Conservation (phyloP, 1,140 invertebrate genomes). For the Hydropsyche tenuis region DNA sequence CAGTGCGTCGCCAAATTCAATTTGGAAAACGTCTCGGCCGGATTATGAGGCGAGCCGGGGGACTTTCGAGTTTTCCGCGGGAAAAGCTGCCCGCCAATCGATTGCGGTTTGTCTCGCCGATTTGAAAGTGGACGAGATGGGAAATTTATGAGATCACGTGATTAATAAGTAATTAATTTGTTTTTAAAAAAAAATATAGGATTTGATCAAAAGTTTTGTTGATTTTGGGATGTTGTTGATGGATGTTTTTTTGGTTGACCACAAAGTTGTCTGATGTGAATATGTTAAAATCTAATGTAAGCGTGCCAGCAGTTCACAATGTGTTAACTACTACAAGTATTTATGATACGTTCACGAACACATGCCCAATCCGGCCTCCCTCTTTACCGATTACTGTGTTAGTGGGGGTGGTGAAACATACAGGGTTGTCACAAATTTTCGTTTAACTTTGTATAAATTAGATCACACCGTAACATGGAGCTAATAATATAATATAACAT, state of each 20-base stretch:
- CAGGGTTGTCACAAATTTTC: neutral
- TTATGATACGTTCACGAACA: neutral
- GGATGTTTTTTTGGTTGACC: neutral
- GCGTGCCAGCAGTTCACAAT: neutral
- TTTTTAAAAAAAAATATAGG: no score
- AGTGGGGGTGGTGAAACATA: neutral
- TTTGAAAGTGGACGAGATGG: no score
- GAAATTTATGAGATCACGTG: no score
- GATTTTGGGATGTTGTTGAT: no score
- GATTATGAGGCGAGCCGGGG: constrained; percentile 4
- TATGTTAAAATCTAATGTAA: constrained; percentile 19
- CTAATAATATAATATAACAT: no score
- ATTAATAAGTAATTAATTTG: no score
- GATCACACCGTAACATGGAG: no score
- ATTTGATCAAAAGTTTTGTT: no score
- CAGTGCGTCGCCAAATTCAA: constrained; percentile 18
- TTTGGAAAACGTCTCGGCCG: constrained; percentile 16
- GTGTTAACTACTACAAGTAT: constrained; percentile 19
- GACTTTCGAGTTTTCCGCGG: neutral
- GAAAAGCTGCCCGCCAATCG: no score
- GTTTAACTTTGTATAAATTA: no score
- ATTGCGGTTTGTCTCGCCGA: no score
- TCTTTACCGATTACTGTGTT: constrained; percentile 11
- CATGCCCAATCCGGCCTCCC: neutral
- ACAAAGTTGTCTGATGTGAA: constrained; percentile 1